phyloP scores from a whole-genome alignment of 2,797 vertebrate species.

The Dermochelys coriacea region DNA sequence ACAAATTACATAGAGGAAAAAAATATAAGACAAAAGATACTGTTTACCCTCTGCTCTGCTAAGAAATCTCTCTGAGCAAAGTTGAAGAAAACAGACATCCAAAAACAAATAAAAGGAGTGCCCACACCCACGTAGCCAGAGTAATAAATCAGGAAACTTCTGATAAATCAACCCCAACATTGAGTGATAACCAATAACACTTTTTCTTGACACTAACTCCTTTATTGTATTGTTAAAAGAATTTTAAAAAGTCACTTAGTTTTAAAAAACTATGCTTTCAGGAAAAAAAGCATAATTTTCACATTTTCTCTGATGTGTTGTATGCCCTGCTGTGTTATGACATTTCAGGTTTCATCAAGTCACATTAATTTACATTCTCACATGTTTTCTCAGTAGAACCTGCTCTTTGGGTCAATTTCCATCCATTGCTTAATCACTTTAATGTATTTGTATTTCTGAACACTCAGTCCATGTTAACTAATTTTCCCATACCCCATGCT shows the following conservation, averaged over 20 bases:
- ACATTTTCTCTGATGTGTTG: slow-evolving; percentile 74
- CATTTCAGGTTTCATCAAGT: slow-evolving; percentile 71
- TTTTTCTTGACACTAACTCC: slow-evolving; percentile 69
- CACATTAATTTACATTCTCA: slow-evolving; percentile 60
- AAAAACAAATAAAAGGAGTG: slow-evolving; percentile 28
- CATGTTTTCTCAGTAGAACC: slow-evolving; percentile 69
- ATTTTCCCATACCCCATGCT: slow-evolving; percentile 51
- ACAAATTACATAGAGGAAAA: not conserved
- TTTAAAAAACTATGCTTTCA: slow-evolving; percentile 60
- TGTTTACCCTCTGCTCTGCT: not conserved
- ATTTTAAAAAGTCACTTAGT: slow-evolving; percentile 73
- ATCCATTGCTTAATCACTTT: slow-evolving; percentile 63
- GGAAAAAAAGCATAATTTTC: slow-evolving; percentile 79
- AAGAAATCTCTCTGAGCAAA: not conserved
- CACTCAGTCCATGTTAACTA: slow-evolving; percentile 50
- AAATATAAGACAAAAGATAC: not conserved
- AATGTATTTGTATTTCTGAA: slow-evolving; percentile 47
- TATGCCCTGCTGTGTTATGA: slow-evolving; percentile 75
- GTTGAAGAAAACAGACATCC: not conserved
- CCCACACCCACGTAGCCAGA: not conserved
- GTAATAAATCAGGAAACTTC: slow-evolving; percentile 42
- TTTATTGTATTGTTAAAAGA: slow-evolving; percentile 76
- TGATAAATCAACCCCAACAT: slow-evolving; percentile 43
- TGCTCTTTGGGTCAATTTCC: slow-evolving; percentile 64
- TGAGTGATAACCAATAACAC: slow-evolving; percentile 71